phyloP scores from a whole-genome alignment of 2,797 vertebrate species.

The Hydrocynus forskahlii region DNA sequence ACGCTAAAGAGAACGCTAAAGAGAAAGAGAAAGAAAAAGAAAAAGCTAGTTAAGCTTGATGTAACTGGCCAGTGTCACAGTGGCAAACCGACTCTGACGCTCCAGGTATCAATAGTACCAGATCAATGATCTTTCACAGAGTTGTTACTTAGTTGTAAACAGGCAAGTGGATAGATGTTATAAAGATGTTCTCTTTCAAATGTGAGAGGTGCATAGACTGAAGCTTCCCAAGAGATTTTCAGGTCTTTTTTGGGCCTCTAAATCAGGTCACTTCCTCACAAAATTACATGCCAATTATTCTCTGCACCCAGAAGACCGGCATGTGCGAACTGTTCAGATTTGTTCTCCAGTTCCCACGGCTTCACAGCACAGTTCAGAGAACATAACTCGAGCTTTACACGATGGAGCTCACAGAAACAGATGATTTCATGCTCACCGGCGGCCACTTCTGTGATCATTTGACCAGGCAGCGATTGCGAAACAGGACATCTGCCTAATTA shows the following conservation, averaged over 20 bases:
- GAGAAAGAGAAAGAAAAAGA: neutral
- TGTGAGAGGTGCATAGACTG: constrained; percentile 2
- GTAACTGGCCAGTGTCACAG: neutral
- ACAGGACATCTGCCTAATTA: neutral
- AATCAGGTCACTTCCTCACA: constrained; percentile 46
- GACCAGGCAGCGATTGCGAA: neutral
- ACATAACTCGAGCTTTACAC: neutral
- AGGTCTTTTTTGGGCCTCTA: constrained; percentile 36
- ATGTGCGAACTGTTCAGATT: neutral
- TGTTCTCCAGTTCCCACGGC: neutral
- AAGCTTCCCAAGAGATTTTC: neutral
- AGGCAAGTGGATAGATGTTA: neutral
- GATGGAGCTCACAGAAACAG: neutral
- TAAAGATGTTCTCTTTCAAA: neutral
- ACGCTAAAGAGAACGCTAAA: neutral
- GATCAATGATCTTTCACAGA: constrained; percentile 11
- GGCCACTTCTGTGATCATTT: constrained; percentile 2
- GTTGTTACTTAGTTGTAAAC: constrained; percentile 8
- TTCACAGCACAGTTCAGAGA: neutral
- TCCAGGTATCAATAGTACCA: constrained; percentile 1
- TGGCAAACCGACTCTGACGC: neutral
- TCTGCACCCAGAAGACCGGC: constrained; percentile 21
- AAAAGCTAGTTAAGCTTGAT: neutral
- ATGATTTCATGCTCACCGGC: constrained; percentile 12
- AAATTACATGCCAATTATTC: constrained; percentile 41